Percentiles rank a stretch among this genome's conserved stretches.
These are phyloP conservation scores for Glossophaga mutica DNA, from an alignment of 2,797 vertebrate genomes.

Conservation along the genomic window DNA sequence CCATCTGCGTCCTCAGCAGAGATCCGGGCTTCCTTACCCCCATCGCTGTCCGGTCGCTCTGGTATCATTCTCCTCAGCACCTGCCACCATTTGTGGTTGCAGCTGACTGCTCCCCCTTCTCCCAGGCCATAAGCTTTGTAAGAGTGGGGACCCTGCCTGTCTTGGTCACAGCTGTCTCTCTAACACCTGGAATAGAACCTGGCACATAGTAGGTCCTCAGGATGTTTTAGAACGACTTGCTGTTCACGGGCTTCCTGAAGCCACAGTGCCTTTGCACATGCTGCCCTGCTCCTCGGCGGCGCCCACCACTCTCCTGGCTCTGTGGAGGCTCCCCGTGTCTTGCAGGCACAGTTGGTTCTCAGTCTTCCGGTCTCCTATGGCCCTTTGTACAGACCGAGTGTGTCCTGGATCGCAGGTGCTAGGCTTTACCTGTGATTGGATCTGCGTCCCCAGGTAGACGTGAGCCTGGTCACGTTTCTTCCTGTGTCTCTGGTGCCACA, in stretches of 20 bases:
- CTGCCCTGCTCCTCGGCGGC: fast-evolving
- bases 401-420: background rate
- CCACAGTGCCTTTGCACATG: background rate
- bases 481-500: fast-evolving
- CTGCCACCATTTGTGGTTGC: background rate
- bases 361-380: background rate
- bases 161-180: background rate
- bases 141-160: background rate
- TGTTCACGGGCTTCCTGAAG: fast-evolving
- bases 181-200: background rate
- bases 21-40: too few species aligned
- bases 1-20: background rate
- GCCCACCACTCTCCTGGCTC: background rate
- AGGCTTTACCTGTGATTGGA: background rate
- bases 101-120: background rate
- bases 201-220: background rate
- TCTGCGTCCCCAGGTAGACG: fast-evolving
- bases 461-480: background rate
- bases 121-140: fast-evolving
- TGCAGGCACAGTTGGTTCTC: fast-evolving
- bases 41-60: fast-evolving
- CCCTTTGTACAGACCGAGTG: background rate
- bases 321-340: fast-evolving
- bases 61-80: background rate
- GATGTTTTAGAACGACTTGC: background rate